Base-by-base conservation (phyloP, 1,140 invertebrate genomes). In the Mercenaria mercenaria region DNA sequence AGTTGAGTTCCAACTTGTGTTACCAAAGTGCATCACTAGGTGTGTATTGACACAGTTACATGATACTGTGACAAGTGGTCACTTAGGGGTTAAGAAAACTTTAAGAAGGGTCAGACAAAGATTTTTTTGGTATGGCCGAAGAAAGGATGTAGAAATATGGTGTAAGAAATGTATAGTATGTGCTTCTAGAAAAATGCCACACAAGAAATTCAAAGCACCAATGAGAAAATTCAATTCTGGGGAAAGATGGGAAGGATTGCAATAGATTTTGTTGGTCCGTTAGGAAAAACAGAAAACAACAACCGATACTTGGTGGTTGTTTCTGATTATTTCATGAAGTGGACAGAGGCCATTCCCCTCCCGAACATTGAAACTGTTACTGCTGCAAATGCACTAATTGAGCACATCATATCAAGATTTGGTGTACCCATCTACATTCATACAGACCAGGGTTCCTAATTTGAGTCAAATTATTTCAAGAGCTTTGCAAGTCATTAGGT, bases 71-170 rank as follows among this genome's bases (percentile, higher is more conserved):
- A n/a, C n/a, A n/a, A n/a, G n/a, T n/a, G n/a, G n/a, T n/a, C n/a
- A n/a, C n/a, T n/a, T n/a, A n/a, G 59, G 59, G n/a, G 29, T 64
- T 29, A 64, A 64, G 59, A 64, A 64, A 64, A 64, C 59, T 64
- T 64, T 64, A 15, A 29, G 4, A 64, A 26, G 15, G 26, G 59
- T 64, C 6, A 64, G 26, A 29, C 59, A 64, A 29, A 64, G 26
- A 64, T 29, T 64, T 64, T 29, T 4, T 29, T 64, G 59, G 59
- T 64, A 64, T 64, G 4, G 26, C 29, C 59, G 6, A 29, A 64
- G 59, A 64, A 64, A 64, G 6, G 59, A 64, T 64, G 59, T 64
- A 29, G 26, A 64, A 64, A 64, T 29, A 15, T 64, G 59, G 59
- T 64, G 59, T 64, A 64, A 64, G 26, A 64, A 64, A 64, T 64